Percentiles rank a stretch among this genome's conserved stretches.
Conservation (phyloP, 2,113 vertebrate species). For the Clupea harengus region DNA sequence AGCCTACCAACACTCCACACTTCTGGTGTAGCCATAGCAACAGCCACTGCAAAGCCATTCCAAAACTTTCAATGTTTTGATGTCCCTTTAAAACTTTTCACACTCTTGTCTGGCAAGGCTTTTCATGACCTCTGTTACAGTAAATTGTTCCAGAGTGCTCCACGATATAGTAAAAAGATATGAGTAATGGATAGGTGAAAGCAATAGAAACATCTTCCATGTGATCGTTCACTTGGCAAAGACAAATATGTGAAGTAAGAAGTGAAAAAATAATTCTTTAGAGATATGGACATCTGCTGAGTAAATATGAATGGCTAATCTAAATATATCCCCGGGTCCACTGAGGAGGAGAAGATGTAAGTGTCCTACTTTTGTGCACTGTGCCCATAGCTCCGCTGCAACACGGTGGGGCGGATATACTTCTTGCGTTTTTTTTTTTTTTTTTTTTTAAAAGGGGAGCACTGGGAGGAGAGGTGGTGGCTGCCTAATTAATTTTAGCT, state of each 20-base stretch:
- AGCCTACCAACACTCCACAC: not conserved
- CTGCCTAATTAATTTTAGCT: slow-evolving; percentile 12
- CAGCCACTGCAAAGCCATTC: not conserved
- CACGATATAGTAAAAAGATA: not conserved
- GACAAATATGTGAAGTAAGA: not conserved
- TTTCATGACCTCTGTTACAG: not conserved
- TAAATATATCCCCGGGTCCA: slow-evolving; percentile 6
- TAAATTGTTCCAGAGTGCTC: not conserved
- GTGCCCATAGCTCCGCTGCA: slow-evolving; percentile 1
- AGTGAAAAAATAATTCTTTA: not conserved
- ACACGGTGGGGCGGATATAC: slow-evolving; percentile 1
- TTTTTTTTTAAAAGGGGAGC: not conserved
- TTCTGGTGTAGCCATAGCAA: not conserved
- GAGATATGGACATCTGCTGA: slow-evolving; percentile 9
- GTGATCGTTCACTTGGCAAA: not conserved
- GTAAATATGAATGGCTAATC: slow-evolving; percentile 17
- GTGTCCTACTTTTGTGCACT: slow-evolving; percentile 4
- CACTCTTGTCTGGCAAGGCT: not conserved
- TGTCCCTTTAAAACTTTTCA: not conserved
- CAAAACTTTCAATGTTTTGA: not conserved
- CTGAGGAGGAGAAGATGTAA: not conserved
- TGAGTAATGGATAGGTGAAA: not conserved
- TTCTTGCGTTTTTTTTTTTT: not conserved
- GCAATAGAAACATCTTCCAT: not conserved
- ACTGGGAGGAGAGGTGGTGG: not conserved